Percentiles rank a stretch among this genome's conserved stretches.
Conservation (phyloP, 2,888 invertebrate species). For the Thecophora atra region DNA sequence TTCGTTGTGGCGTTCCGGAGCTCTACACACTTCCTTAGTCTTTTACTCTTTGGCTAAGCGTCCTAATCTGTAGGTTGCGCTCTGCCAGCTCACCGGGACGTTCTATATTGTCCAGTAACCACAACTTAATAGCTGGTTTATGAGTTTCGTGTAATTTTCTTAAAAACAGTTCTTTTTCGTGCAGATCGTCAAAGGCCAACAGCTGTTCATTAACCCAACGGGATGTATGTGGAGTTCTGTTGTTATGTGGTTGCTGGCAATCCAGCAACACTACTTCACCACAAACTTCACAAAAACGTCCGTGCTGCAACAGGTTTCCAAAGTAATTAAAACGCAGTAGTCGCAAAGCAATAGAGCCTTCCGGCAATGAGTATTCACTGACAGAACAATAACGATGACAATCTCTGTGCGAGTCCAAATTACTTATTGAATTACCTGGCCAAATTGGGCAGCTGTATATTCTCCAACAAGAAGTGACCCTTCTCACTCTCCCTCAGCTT, state of each 20-base stretch:
- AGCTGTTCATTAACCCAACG: constrained; percentile 51
- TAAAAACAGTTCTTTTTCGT: constrained; percentile 36
- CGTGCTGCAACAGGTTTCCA: constrained; percentile 44
- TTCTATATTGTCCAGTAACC: constrained; percentile 49
- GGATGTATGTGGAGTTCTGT: constrained; percentile 46
- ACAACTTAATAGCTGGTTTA: constrained; percentile 54
- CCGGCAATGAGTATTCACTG: constrained; percentile 54
- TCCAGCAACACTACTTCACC: constrained; percentile 57
- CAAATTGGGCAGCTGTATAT: constrained; percentile 54
- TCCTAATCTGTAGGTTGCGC: constrained; percentile 54
- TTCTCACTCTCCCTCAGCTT: constrained; percentile 47
- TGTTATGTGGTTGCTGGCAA: constrained; percentile 43
- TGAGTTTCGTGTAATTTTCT: constrained; percentile 45
- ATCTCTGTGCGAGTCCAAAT: not conserved
- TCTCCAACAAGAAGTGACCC: constrained; percentile 50
- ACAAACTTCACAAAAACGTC: constrained; percentile 53
- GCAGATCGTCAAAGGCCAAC: constrained; percentile 26
- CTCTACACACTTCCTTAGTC: not conserved
- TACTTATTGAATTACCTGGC: constrained; percentile 50
- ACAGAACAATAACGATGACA: constrained; percentile 7
- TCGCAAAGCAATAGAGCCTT: constrained; percentile 51
- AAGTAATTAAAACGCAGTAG: constrained; percentile 49
- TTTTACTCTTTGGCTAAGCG: constrained; percentile 40
- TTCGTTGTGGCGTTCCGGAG: not conserved
- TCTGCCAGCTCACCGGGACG: constrained; percentile 53